Evolutionary conservation across 2,888 invertebrate species (phyloP).

Genomic region (Tenthredo distinguenda): DNA sequence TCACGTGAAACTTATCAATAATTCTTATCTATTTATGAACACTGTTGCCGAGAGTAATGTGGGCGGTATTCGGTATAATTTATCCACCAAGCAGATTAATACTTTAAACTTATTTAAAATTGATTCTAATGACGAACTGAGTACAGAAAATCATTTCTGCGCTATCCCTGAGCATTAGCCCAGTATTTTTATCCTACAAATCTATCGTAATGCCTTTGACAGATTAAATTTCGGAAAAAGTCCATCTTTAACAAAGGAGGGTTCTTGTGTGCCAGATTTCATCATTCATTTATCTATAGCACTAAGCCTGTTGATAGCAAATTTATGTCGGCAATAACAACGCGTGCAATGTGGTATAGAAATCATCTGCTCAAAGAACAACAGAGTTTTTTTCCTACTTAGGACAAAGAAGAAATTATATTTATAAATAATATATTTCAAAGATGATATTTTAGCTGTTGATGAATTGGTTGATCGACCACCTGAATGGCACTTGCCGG

Average conservation of each 20-base stretch:
- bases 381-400: background rate
- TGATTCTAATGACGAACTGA: background rate
- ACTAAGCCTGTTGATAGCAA: background rate
- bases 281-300: background rate
- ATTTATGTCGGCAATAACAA: background rate
- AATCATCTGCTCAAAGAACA: background rate
- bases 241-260: background rate
- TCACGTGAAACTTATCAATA: slow-evolving; percentile 41
- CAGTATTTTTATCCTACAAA: background rate
- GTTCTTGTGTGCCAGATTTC: background rate
- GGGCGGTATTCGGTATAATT: slow-evolving; percentile 31
- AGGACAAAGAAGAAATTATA: background rate
- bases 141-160: background rate
- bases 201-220: background rate
- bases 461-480: background rate
- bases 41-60: slow-evolving; percentile 42
- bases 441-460: background rate
- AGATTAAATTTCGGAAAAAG: background rate
- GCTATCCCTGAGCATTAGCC: background rate
- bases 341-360: background rate
- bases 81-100: background rate
- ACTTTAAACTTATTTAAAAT: background rate
- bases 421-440: background rate
- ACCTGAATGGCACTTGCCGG: background rate
- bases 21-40: slow-evolving; percentile 29